Base-by-base conservation (phyloP, 1,140 invertebrate species). In the Drosophila parvula region DNA sequence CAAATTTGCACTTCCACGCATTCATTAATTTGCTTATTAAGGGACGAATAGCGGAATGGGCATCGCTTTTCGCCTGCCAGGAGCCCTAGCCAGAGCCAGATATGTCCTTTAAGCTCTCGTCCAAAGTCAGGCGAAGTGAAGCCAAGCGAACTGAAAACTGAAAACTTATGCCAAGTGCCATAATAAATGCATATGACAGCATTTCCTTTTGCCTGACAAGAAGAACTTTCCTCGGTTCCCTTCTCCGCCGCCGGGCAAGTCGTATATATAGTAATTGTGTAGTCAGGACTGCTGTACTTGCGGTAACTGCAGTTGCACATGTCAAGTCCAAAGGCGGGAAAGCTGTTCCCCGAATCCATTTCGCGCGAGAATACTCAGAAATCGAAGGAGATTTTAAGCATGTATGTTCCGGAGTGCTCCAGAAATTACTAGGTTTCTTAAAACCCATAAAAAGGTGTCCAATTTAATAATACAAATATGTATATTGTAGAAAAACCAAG, bases 1-100 rank as follows among this genome's bases (percentile, higher is more conserved):
- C 81, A 83, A 82, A 86, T 86, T 86, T 88, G 71, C 83, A 86
- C 83, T 82, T 88, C 71, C 63, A 86, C 63, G 83, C 83, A 86
- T 86, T 86, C 61, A 86, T 86, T 88, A 86, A 88, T 82, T 86
- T 79, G 76, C 83, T 79, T 76, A 79, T 85, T 75, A 85, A 61
- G 61, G 60, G 36, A n/a, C 22, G 7, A 45, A 38, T 18, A 12
- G 7, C 12, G 58, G 65, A 36, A n/a, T 22, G 44, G 62, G 38
- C 10, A 12, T 1, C 47, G 1, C 14, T 51, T 9, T 44, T 3
- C 22, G 38, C 12, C 67, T 34, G 28, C 14, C 38, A 44, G 47
- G 10, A 62, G 9, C 4, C 10, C 27, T 18, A 30, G 28, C 12
- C 44, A 36, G 27, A 30, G 28, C 12, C 44, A 36, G 27, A 30